Evolutionary conservation across 2,113 vertebrate genomes (phyloP).

Genomic region (Phaethon lepturus): DNA sequence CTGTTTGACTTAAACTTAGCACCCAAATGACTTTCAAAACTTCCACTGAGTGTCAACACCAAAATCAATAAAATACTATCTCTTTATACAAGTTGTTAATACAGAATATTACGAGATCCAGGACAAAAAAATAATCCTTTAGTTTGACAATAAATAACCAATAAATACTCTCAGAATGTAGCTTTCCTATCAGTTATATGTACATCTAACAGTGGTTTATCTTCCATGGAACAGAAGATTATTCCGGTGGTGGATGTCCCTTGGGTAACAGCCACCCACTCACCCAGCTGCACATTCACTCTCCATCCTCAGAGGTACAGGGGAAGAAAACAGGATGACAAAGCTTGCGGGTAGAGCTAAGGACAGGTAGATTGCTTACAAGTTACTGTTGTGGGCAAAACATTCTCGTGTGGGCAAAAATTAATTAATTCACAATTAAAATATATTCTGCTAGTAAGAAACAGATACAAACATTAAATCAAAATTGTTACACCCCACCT

Average conservation of each 20-base stretch:
- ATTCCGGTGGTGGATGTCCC: background rate
- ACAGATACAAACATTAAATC: background rate
- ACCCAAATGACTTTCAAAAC: background rate
- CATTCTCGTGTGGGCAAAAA: background rate
- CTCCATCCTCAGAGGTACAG: background rate
- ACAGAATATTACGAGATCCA: background rate
- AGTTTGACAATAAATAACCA: background rate
- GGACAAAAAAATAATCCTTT: background rate
- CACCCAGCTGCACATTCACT: fast-evolving
- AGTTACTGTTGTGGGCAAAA: background rate
- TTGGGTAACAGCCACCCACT: background rate
- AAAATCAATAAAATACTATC: background rate
- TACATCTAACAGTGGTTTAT: background rate
- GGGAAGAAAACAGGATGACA: background rate
- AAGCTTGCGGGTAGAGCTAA: background rate
- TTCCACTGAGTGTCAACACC: background rate
- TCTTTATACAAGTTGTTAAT: background rate
- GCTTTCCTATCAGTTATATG: background rate
- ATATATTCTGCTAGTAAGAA: background rate
- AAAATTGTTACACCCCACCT: background rate
- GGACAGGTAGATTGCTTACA: background rate
- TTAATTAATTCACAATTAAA: background rate
- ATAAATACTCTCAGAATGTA: background rate
- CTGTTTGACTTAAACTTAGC: background rate
- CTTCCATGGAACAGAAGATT: background rate